A percentile compares a stretch with the other conserved stretches of the same genome.
phyloP scores from a whole-genome alignment of 2,888 invertebrate genomes.

The Diarsia brunnea region DNA sequence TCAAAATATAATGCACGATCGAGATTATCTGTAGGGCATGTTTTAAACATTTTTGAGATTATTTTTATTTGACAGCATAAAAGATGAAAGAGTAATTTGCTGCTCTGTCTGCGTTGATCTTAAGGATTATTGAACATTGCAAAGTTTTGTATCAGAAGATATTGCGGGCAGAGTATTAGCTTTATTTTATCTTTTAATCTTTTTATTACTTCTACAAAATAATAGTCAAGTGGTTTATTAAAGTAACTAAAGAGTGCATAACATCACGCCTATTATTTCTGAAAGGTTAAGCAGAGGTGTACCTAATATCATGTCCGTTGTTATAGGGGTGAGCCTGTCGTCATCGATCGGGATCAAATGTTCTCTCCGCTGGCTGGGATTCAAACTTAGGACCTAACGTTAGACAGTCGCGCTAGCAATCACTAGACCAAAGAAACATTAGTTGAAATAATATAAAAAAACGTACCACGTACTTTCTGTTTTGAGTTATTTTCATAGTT shows the following conservation, averaged over 20 bases:
- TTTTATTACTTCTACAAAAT: constrained; percentile 17
- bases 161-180: constrained; percentile 11
- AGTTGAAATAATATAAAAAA: neutral
- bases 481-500: neutral
- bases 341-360: neutral
- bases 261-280: no score
- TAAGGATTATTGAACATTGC: constrained; percentile 33
- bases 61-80: neutral
- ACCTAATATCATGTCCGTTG: no score
- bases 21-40: neutral
- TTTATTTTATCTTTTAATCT: constrained; percentile 24
- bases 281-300: no score
- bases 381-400: neutral
- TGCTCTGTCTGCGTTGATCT: neutral
- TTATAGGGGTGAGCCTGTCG: neutral
- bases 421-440: neutral
- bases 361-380: neutral
- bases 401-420: neutral
- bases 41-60: neutral
- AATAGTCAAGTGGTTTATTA: no score
- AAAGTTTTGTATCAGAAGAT: constrained; percentile 16
- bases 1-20: neutral
- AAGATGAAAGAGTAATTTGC: neutral
- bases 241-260: no score
- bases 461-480: neutral